These are phyloP conservation scores for Macrosteles quadrilineatus DNA, from an alignment of 1,140 invertebrate genomes.

Conservation along the genomic window DNA sequence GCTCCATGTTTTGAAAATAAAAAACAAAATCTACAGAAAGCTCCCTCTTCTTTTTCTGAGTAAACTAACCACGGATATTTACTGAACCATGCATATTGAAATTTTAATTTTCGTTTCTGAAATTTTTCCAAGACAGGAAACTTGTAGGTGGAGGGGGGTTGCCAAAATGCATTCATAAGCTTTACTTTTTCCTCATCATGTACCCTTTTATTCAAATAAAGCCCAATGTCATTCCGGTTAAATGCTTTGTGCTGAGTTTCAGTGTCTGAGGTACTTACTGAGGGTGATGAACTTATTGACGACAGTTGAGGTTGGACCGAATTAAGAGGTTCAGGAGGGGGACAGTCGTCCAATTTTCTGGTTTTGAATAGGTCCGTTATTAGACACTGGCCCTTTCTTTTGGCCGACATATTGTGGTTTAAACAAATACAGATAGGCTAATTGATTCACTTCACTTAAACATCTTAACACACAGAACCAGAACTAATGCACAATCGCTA, in stretches of 20 bases:
- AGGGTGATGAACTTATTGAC: too few relatives aligned
- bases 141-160: not conserved
- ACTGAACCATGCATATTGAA: not conserved
- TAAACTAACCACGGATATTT: conserved; percentile 5
- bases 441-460: too few relatives aligned
- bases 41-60: conserved; percentile 13
- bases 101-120: not conserved
- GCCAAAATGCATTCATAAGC: not conserved
- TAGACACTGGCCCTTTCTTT: too few relatives aligned
- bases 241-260: too few relatives aligned
- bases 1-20: conserved; percentile 8
- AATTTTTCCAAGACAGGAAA: not conserved
- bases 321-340: too few relatives aligned
- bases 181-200: not conserved
- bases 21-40: not conserved
- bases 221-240: not conserved
- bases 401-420: too few relatives aligned
- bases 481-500: too few relatives aligned
- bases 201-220: not conserved
- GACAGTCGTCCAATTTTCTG: too few relatives aligned
- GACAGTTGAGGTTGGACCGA: too few relatives aligned
- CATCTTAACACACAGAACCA: too few relatives aligned
- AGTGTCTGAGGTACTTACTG: not conserved
- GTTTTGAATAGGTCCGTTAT: too few relatives aligned
- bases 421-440: too few relatives aligned